Conservation (phyloP, 2,113 vertebrate species). For the Butorides virescens region DNA sequence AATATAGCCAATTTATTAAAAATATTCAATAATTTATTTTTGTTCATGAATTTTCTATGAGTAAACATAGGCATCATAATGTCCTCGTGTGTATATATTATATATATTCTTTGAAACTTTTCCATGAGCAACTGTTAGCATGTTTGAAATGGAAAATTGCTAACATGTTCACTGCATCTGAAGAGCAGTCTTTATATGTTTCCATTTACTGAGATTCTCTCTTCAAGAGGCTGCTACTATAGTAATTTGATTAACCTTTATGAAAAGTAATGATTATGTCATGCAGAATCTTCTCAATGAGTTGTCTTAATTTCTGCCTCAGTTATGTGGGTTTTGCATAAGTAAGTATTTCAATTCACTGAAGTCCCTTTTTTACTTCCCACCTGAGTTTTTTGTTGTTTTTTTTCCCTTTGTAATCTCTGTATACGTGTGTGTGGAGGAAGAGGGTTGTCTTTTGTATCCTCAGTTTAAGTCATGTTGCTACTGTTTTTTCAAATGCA, state of each 20-base stretch:
- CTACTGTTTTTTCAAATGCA: background rate
- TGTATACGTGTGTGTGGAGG: background rate
- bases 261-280: background rate
- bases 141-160: background rate
- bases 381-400: fast-evolving
- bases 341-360: background rate
- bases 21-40: background rate
- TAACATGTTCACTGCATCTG: background rate
- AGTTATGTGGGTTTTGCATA: background rate
- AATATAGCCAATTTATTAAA: background rate
- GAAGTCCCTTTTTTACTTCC: background rate
- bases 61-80: background rate
- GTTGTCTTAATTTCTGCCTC: background rate
- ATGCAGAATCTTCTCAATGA: background rate
- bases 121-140: background rate
- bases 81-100: background rate
- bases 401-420: background rate
- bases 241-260: background rate
- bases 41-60: background rate
- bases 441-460: background rate
- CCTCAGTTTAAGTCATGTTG: background rate
- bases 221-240: background rate
- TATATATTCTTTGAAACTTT: background rate
- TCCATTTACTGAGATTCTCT: background rate
- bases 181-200: background rate